Evolutionary conservation across 2,113 vertebrate species (phyloP).

Genomic region (Etheostoma spectabile): DNA sequence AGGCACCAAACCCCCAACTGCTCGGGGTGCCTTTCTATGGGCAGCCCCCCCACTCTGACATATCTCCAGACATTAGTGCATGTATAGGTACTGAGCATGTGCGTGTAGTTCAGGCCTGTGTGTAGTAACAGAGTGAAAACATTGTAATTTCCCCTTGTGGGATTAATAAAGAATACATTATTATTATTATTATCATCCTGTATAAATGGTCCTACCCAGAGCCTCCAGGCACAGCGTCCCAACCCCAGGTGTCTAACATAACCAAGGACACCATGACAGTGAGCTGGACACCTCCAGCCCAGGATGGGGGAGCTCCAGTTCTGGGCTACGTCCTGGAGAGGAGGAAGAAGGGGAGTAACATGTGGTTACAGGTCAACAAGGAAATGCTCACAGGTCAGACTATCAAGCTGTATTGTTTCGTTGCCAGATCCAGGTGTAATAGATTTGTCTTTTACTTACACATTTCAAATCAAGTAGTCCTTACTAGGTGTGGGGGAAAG

Average conservation of each 20-base stretch:
- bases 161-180: too few species aligned
- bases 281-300: conserved; percentile 73
- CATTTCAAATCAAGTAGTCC: not conserved
- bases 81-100: too few species aligned
- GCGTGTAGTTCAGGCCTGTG: too few species aligned
- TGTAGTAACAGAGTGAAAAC: too few species aligned
- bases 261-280: conserved; percentile 79
- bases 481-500: not conserved
- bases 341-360: conserved; percentile 80
- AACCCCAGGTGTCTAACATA: conserved; percentile 75
- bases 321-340: conserved; percentile 75
- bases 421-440: not conserved
- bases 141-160: too few species aligned
- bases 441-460: not conserved
- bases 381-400: conserved; percentile 81
- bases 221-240: conserved; percentile 60
- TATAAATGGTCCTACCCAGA: conserved; percentile 56
- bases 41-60: too few species aligned
- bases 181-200: not conserved
- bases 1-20: too few species aligned
- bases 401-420: not conserved
- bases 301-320: conserved; percentile 73
- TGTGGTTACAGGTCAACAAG: conserved; percentile 78
- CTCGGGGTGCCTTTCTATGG: too few species aligned
- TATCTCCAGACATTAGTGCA: too few species aligned